A percentile compares a stretch with the other conserved stretches of the same genome.
These are phyloP conservation scores for Zosterops lateralis DNA, from an alignment of 2,113 vertebrate genomes.

Conservation along the genomic window DNA sequence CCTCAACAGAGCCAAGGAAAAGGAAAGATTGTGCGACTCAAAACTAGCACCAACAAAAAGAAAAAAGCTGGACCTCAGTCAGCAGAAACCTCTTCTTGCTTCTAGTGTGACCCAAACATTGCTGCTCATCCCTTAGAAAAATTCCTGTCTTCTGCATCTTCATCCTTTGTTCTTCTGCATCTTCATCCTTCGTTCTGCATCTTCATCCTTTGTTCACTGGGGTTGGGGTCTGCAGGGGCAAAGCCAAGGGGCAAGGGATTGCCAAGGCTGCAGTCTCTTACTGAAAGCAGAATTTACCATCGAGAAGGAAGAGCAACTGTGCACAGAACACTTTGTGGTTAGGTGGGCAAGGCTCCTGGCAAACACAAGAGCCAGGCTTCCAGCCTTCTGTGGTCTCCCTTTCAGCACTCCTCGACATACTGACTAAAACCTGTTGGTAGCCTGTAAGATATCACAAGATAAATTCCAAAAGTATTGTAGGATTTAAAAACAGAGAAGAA, in stretches of 20 bases:
- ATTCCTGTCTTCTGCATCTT: neutral
- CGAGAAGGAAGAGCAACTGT: neutral
- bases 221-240: accelerated
- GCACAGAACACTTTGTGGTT: neutral
- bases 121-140: neutral
- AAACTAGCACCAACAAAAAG: neutral
- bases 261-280: neutral
- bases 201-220: neutral
- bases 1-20: neutral
- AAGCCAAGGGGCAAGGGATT: accelerated
- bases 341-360: neutral
- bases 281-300: neutral
- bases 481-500: neutral
- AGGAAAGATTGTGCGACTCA: neutral
- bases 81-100: neutral
- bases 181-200: neutral
- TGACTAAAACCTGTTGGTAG: neutral
- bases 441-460: neutral
- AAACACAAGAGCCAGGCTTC: neutral
- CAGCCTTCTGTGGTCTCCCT: neutral
- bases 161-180: neutral
- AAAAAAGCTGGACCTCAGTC: neutral
- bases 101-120: neutral
- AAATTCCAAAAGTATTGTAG: neutral
- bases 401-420: neutral